Conservation (phyloP, 2,113 vertebrate species). For the Maccullochella peelii region DNA sequence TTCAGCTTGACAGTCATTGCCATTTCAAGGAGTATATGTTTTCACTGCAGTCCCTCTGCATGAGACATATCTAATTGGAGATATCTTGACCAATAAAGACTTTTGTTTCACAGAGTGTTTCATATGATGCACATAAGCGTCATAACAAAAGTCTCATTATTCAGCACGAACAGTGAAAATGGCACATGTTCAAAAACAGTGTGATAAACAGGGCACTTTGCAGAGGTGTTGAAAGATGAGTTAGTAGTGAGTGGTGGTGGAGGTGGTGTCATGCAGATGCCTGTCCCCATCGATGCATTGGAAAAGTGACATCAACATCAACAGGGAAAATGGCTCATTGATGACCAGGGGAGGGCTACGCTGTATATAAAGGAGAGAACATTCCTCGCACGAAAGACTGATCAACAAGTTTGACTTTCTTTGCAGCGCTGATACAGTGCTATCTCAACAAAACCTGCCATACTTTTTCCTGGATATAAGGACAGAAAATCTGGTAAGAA, state of each 20-base stretch:
- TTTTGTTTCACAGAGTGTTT: conserved; percentile 10
- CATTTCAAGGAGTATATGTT: conserved; percentile 72
- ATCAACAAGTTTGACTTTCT: conserved; percentile 76
- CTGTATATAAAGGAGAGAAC: conserved; percentile 81
- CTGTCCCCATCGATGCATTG: conserved; percentile 81
- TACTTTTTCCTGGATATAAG: conserved; percentile 52
- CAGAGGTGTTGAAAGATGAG: conserved; percentile 84
- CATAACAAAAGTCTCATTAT: conserved; percentile 37
- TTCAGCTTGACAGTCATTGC: conserved; percentile 73
- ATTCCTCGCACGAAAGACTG: conserved; percentile 66
- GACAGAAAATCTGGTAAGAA: conserved; percentile 74
- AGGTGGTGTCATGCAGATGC: conserved; percentile 83
- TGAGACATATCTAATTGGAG: conserved; percentile 53
- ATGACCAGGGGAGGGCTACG: conserved; percentile 81
- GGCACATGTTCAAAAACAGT: conserved; percentile 69
- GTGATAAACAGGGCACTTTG: conserved; percentile 61
- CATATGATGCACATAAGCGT: background rate
- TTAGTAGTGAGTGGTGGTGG: conserved; percentile 78
- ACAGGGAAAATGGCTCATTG: conserved; percentile 84
- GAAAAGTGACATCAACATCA: conserved; percentile 85
- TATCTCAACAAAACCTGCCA: conserved; percentile 31
- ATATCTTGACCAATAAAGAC: conserved; percentile 22
- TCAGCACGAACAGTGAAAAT: conserved; percentile 56
- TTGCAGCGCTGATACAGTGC: conserved; percentile 25
- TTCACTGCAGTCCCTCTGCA: conserved; percentile 62